Base-by-base conservation (phyloP, 2,888 invertebrate species). In the Timema cristinae region DNA sequence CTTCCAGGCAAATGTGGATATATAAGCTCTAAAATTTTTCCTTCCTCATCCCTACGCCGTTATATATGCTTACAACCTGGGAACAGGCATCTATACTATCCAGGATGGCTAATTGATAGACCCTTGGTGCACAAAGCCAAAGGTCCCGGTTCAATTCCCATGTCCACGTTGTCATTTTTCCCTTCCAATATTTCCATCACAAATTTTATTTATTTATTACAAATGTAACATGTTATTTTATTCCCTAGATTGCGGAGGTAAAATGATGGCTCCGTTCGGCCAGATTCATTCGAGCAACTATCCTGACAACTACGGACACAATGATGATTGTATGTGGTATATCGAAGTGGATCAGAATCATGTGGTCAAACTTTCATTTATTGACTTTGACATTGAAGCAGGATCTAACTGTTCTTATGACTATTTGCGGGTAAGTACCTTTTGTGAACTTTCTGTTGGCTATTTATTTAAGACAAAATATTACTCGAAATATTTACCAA, bases 251-350 rank as follows among this genome's bases (percentile, higher is more conserved):
- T 97, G 97, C 80, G 97, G 97, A 2, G 95, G 95, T 0, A 81
- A 78, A 72, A 86, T 91, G 73, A 82, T 81, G 0, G 81, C 89
- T 0, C 81, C 84, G 0, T 83, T 84, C 6, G 96, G 95, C 0
- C 79, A 82, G 0, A 89, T 97, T 72, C 85, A 88, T 77, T 94
- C 95, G 0, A 89, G 91, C 10, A 92, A 94, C 79, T 97, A 93
- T 82, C 97, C 97, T 0, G 81, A 86, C 71, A 89, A 90, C 78
- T 97, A 95, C 83, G 91, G 91, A 0, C 81, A 84, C 67, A 86
- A 89, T 77, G 85, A 90, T 71, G 87, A 91, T 75, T 97, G 97
- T 79, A 86, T 87, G 70, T 97, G 95, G 94, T 80, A 85, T 11
- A 88, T 97, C 72, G 82, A 84, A 63, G 88, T 93, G 0, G 86